phyloP scores from a whole-genome alignment of 2,888 invertebrate species.

The Tanypteryx hageni region DNA sequence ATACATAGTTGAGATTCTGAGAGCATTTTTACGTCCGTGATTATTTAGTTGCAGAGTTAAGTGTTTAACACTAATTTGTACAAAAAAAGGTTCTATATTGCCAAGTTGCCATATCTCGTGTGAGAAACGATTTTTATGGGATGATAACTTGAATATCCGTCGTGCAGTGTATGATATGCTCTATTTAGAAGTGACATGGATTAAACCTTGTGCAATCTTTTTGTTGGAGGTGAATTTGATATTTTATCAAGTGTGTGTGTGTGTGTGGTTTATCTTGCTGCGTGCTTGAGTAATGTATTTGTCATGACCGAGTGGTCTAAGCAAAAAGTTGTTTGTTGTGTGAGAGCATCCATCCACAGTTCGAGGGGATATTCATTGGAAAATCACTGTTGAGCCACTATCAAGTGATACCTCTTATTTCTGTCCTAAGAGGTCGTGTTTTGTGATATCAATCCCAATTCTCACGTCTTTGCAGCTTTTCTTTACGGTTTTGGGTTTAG shows the following conservation, averaged over 20 bases:
- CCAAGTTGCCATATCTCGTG: conserved; percentile 62
- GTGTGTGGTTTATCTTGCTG: conserved; percentile 59
- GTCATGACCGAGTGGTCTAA: conserved; percentile 8
- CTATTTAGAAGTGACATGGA: conserved; percentile 21
- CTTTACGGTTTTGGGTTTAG: conserved; percentile 63
- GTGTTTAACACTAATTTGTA: conserved; percentile 64
- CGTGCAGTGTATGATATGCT: conserved; percentile 58
- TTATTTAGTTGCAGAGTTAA: conserved; percentile 63
- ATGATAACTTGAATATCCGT: conserved; percentile 51
- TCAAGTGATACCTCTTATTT: conserved; percentile 41
- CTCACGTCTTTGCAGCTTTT: conserved; percentile 63
- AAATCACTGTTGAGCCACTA: conserved; percentile 37
- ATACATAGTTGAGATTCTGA: conserved; percentile 62
- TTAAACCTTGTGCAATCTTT: conserved; percentile 56
- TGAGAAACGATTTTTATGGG: conserved; percentile 59
- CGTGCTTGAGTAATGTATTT: conserved; percentile 46
- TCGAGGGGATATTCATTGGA: conserved; percentile 53
- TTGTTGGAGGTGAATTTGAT: conserved; percentile 46
- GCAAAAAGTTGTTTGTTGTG: conserved; percentile 41
- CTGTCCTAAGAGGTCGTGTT: conserved; percentile 52
- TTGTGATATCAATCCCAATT: conserved; percentile 62
- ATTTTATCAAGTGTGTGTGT: conserved; percentile 31
- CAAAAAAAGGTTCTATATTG: conserved; percentile 62
- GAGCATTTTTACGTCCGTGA: conserved; percentile 61
- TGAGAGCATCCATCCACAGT: conserved; percentile 54